Evolutionary conservation across 2,888 invertebrate genomes (phyloP), one percentile per base, ranked within the genome.

Genomic region (Ophioninae sp.): DNA sequence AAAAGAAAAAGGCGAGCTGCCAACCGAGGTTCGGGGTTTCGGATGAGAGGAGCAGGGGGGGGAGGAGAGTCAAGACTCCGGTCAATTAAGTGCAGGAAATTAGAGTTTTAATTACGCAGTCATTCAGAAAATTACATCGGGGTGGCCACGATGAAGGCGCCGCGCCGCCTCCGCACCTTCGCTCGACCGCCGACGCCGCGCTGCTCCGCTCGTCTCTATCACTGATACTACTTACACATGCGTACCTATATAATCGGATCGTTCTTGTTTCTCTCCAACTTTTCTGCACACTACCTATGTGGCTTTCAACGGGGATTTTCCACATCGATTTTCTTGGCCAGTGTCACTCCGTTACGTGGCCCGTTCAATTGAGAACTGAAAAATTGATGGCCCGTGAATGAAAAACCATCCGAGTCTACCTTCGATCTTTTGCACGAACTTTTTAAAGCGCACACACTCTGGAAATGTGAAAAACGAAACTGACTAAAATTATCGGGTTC

Each of bases 81-180:
- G 92, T 92, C 93, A 93, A 93, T 93, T 93, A 93, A 92, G 92
- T 91, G 91, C 93, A 93, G 93, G 93, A 93, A 93, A 93, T 93
- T 92, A 93, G 93, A 92, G 92, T 92, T 93, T 93, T 93, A 93
- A 93, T 92, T 92, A 93, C 92, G 92, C 92, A 93, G 93, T 92
- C 93, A 93, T 93, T 93, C 93, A 92, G 93, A 93, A 93, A 93
- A 93, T 93, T 93, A 93, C 92, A 92, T 92, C 90, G 93, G 91
- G 86, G 84, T 79, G 88, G 90, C 90, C 90, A 89, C 89, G 91
- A 91, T 90, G 91, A 89, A 91, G 90, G 90, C 89, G 89, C 89
- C 86, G 87, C 87, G 87, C 87, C 89, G 88, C 84, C 82, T 82
- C 84, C 84, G 79, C 82, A 73, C 82, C 85, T 85, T 81, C 77